Conservation (phyloP, 2,113 vertebrate species). For the Cyprinus carpio region DNA sequence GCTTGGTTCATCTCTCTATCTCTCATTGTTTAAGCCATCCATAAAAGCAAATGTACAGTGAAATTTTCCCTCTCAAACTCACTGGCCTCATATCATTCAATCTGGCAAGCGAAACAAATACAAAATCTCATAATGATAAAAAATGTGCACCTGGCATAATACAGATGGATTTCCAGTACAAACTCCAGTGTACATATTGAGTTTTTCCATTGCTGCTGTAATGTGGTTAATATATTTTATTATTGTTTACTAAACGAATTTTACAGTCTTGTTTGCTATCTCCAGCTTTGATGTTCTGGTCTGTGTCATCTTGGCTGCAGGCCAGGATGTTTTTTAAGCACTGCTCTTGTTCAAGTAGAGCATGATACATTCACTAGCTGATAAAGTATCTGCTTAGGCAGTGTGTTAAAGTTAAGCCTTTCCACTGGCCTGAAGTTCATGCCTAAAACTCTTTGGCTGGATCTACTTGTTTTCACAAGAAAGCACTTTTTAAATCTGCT, state of each 20-base stretch:
- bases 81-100: not conserved
- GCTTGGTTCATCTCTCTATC: constrained; percentile 1
- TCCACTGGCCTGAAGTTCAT: constrained; percentile 5
- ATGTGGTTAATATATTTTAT: not conserved
- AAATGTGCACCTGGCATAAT: not conserved
- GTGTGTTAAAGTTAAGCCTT: constrained; percentile 10
- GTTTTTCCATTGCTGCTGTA: not conserved
- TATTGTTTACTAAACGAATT: constrained; percentile 5
- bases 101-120: not conserved
- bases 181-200: not conserved
- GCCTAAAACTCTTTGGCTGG: not conserved
- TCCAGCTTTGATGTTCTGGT: not conserved
- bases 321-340: constrained; percentile 18
- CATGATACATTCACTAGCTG: not conserved
- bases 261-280: not conserved
- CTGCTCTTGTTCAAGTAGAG: constrained; percentile 23
- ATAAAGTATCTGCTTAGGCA: constrained; percentile 21
- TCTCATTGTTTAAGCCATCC: not conserved
- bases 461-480: not conserved
- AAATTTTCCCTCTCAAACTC: not conserved
- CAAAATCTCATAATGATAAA: not conserved
- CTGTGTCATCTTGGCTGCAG: not conserved
- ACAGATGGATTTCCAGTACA: not conserved
- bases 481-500: not conserved
- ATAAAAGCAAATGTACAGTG: not conserved